phyloP scores from a whole-genome alignment of 2,797 vertebrate genomes.

The Heliangelus exortis region DNA sequence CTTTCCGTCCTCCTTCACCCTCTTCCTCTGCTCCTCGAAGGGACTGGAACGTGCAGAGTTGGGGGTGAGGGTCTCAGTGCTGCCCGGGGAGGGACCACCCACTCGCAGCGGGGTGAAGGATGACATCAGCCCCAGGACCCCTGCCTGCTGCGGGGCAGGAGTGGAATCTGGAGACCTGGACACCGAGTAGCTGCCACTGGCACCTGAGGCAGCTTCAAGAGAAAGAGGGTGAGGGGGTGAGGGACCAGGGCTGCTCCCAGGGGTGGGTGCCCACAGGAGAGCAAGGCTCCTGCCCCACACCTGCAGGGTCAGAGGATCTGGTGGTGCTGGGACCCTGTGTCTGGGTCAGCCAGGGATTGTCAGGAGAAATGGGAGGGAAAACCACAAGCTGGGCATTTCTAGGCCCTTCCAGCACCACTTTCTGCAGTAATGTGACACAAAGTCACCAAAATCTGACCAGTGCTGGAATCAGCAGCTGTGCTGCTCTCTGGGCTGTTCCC shows the following conservation, averaged over 20 bases:
- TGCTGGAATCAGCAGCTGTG: neutral
- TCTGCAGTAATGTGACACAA: neutral
- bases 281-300: neutral
- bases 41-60: neutral
- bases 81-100: neutral
- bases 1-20: constrained; percentile 61
- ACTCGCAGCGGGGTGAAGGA: neutral
- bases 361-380: neutral
- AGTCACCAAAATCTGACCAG: neutral
- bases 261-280: neutral
- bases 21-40: constrained; percentile 30
- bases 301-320: neutral
- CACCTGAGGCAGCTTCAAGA: constrained; percentile 58
- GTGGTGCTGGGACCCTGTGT: fast-evolving
- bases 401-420: neutral
- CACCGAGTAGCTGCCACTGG: constrained; percentile 29
- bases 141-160: neutral
- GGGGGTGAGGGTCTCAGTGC: neutral
- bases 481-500: neutral
- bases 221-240: fast-evolving
- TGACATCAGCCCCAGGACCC: neutral
- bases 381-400: neutral
- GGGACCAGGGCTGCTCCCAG: fast-evolving
- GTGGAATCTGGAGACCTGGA: neutral
- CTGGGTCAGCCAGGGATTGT: neutral